phyloP scores from a whole-genome alignment of 2,888 invertebrate species.

The Amiota mariae region DNA sequence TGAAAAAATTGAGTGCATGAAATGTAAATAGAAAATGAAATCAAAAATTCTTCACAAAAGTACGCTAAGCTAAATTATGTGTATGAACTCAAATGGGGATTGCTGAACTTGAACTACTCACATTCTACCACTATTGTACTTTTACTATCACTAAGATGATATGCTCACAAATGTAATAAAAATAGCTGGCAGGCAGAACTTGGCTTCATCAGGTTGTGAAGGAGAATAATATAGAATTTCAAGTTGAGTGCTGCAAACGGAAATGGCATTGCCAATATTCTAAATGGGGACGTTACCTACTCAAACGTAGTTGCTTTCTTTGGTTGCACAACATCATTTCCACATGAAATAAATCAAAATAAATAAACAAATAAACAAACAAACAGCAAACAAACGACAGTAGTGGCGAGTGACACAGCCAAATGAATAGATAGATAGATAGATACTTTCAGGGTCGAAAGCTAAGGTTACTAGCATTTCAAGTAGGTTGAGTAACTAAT shows the following conservation, averaged over 20 bases:
- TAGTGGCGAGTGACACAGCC: constrained; percentile 8
- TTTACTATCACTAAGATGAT: neutral
- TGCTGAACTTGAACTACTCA: constrained; percentile 20
- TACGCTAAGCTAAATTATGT: too few species aligned
- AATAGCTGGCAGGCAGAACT: constrained; percentile 59
- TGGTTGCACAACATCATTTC: constrained; percentile 57
- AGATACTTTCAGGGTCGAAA: too few species aligned
- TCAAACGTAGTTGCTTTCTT: constrained; percentile 6
- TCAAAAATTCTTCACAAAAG: constrained; percentile 16
- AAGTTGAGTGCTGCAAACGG: constrained; percentile 20
- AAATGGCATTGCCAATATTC: constrained; percentile 25
- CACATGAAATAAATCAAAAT: constrained; percentile 67
- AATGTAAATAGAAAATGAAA: constrained; percentile 19
- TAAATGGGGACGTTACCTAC: constrained; percentile 11
- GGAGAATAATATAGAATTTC: neutral
- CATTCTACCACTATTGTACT: neutral
- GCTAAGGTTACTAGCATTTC: neutral
- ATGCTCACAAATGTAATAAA: constrained; percentile 58
- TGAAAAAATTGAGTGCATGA: constrained; percentile 2
- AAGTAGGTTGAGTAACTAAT: neutral
- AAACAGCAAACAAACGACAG: constrained; percentile 36
- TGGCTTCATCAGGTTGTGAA: neutral
- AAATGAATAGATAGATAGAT: too few species aligned
- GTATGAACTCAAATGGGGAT: neutral
- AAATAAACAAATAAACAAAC: constrained; percentile 62